These are phyloP conservation scores for Sterna hirundo DNA, from an alignment of 2,113 vertebrate species.

Conservation along the genomic window DNA sequence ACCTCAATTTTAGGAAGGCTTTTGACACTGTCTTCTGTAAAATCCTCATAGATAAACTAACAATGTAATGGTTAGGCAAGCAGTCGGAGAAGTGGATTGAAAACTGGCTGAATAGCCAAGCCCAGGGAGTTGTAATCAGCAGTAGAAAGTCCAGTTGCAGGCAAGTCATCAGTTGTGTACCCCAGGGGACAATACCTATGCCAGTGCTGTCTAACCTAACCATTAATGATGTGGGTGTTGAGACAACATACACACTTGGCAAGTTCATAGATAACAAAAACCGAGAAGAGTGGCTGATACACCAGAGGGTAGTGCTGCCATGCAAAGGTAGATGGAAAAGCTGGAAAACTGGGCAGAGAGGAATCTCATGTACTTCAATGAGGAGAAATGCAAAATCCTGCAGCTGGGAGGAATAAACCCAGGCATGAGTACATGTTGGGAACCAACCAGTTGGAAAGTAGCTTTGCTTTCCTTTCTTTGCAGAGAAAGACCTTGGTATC, in stretches of 20 bases:
- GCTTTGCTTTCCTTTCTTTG: background rate
- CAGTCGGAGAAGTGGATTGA: background rate
- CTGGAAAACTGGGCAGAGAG: background rate
- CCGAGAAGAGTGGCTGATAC: background rate
- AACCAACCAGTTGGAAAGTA: background rate
- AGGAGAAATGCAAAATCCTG: background rate
- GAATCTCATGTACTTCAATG: background rate
- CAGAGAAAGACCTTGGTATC: background rate
- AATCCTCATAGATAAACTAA: background rate
- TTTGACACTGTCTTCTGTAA: background rate
- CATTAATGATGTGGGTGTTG: background rate
- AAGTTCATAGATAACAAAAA: background rate
- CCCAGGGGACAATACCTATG: background rate
- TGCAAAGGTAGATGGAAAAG: background rate
- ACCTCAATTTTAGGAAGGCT: background rate
- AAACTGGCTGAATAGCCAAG: background rate
- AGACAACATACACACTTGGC: fast-evolving
- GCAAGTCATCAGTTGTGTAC: background rate
- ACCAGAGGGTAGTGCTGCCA: background rate
- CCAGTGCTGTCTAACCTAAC: background rate
- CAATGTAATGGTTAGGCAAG: background rate
- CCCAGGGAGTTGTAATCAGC: background rate
- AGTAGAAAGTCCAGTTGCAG: background rate
- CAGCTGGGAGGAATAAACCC: background rate
- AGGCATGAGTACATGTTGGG: background rate